Conservation (phyloP, 2,888 invertebrate genomes). For the Cremastobaeus sp. region DNA sequence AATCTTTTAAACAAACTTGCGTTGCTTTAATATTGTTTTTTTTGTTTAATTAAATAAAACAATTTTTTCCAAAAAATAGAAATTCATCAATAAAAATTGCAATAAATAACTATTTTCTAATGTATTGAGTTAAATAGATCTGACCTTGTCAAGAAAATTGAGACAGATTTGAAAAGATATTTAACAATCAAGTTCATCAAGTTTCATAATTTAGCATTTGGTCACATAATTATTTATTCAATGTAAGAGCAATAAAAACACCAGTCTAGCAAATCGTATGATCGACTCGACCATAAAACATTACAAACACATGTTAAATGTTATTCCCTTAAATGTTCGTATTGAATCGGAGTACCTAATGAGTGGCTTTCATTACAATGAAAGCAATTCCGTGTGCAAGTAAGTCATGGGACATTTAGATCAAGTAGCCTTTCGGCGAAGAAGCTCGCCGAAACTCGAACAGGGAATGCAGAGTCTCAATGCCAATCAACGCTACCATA, state of each 20-base stretch:
- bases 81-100: too few species aligned
- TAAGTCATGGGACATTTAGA: constrained; percentile 18
- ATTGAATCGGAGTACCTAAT: constrained; percentile 20
- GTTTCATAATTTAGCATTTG: too few species aligned
- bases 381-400: constrained; percentile 25
- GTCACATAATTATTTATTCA: too few species aligned
- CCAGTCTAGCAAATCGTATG: constrained; percentile 32
- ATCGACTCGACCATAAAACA: constrained; percentile 31
- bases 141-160: too few species aligned
- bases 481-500: constrained; percentile 14
- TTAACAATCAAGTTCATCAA: too few species aligned
- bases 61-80: too few species aligned
- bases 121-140: too few species aligned
- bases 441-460: background rate
- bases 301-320: constrained; percentile 35
- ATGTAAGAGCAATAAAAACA: constrained; percentile 14
- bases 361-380: constrained; percentile 17
- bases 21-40: too few species aligned
- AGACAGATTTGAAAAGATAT: too few species aligned
- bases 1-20: too few species aligned
- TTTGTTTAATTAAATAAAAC: too few species aligned
- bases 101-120: too few species aligned
- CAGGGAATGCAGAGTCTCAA: background rate
- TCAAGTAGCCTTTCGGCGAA: constrained; percentile 3
- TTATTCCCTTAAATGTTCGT: constrained; percentile 41